Percentiles rank a stretch among this genome's conserved stretches.
Conservation (phyloP, 2,888 invertebrate species). For the Trachelus tabidus region DNA sequence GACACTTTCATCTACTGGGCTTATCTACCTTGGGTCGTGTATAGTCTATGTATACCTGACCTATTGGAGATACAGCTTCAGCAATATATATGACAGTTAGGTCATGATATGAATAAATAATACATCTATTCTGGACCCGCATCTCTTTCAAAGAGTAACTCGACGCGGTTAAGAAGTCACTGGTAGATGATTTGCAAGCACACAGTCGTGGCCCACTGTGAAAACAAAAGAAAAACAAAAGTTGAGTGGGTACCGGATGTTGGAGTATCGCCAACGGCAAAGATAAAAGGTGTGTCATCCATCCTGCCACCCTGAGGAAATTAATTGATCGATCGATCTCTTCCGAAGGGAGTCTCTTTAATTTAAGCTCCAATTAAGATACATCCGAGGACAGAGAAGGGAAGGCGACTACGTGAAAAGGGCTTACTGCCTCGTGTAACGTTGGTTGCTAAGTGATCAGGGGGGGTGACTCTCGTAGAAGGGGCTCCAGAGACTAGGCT, state of each 20-base stretch:
- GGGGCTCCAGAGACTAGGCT: neutral
- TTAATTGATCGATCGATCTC: neutral
- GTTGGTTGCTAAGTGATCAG: conserved; percentile 3
- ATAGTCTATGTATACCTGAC: neutral
- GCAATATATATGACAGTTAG: neutral
- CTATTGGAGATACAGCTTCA: neutral
- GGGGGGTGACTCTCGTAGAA: neutral
- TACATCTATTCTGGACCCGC: neutral
- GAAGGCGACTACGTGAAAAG: neutral
- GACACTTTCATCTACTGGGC: neutral
- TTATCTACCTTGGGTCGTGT: neutral
- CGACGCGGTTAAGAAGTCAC: neutral
- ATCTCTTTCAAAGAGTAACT: neutral
- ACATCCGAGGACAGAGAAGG: neutral
- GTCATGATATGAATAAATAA: neutral
- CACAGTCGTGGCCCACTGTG: neutral
- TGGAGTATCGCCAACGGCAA: neutral
- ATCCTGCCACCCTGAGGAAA: neutral
- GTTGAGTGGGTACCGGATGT: neutral
- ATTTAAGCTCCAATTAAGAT: neutral
- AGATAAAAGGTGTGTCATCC: neutral
- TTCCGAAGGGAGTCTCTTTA: neutral
- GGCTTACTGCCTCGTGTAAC: neutral
- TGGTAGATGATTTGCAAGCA: neutral
- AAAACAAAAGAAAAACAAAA: neutral